Conservation (phyloP, 2,888 invertebrate species). For the Metallyticus violacea region DNA sequence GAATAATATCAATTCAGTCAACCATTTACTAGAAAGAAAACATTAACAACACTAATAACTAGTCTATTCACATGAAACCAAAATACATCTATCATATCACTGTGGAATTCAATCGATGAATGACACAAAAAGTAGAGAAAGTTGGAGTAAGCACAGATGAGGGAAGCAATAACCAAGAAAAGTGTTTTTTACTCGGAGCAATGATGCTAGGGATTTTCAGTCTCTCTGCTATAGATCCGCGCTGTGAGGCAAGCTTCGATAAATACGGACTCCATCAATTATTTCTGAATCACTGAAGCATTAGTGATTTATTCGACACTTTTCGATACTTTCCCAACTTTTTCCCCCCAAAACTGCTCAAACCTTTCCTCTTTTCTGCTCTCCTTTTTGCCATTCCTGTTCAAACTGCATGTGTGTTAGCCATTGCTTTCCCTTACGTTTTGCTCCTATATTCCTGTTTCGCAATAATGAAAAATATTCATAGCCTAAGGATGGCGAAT, state of each 20-base stretch:
- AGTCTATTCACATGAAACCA: not conserved
- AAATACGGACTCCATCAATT: not conserved
- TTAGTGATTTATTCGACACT: slow-evolving; percentile 4
- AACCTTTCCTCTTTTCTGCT: not conserved
- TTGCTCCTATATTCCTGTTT: too few species aligned
- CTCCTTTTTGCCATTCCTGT: not conserved
- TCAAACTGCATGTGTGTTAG: not conserved
- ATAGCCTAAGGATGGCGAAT: too few species aligned
- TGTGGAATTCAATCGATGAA: not conserved
- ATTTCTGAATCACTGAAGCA: not conserved
- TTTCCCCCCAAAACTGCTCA: not conserved
- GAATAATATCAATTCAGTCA: not conserved
- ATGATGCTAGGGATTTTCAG: not conserved
- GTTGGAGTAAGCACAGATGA: not conserved
- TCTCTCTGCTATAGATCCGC: not conserved
- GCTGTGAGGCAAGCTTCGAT: not conserved
- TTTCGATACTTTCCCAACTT: not conserved
- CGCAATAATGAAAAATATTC: too few species aligned
- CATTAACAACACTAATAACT: not conserved
- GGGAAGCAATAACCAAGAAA: not conserved
- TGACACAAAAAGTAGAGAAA: too few species aligned
- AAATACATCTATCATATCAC: not conserved
- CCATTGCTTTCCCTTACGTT: not conserved
- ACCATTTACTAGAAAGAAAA: not conserved
- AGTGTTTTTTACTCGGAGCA: not conserved